Evolutionary conservation across 2,888 invertebrate genomes (phyloP), one percentile per base, ranked within the genome.

Genomic region (Hirudinaria manillensis): DNA sequence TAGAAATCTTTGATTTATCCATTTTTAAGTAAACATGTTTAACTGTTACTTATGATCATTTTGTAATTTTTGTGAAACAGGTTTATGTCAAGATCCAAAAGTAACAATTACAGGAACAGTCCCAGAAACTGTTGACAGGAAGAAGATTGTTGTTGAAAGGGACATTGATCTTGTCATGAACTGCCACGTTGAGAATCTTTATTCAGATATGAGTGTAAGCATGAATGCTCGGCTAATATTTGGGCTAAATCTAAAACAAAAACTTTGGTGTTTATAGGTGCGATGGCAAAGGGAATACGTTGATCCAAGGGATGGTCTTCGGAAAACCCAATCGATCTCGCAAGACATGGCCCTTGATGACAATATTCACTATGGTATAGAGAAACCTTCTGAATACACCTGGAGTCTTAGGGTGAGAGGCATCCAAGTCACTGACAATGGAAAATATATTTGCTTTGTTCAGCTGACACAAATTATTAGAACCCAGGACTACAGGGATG

Each of bases 41-140:
- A 53, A 16, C 53, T 53, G 21, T 16, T 53, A 21, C 21, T 53
- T 53, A 16, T 13, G 21, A 53, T 53, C 27, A 27, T 3, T 56
- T 56, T 56, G 6, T 56, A 6, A 27, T 16, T 16, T 56, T 24
- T 56, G 6, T 24, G 27, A 24, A 27, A 56, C 72, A 76, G 77
- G 36, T 27, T 34, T n/a, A 32, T 76, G 67, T 65, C 77, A 77
- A 75, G 83, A 83, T 78, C 84, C 84, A 6, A 81, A 79, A 29
- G 82, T 84, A 13, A 79, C 71, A 0, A 82, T 84, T 45, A 78
- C 78, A 7, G 79, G 80, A 36, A 82, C 83, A 7, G 81, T 81
- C 29, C 83, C 83, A 45, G 29, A 68, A 13, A 76, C 71, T 3
- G 19, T 56, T 21, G 56, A 65, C 24, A 51, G 51, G 24, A 61